These are phyloP conservation scores for Lasioglossum pauxillum DNA, from an alignment of 2,888 invertebrate species.

Conservation along the genomic window DNA sequence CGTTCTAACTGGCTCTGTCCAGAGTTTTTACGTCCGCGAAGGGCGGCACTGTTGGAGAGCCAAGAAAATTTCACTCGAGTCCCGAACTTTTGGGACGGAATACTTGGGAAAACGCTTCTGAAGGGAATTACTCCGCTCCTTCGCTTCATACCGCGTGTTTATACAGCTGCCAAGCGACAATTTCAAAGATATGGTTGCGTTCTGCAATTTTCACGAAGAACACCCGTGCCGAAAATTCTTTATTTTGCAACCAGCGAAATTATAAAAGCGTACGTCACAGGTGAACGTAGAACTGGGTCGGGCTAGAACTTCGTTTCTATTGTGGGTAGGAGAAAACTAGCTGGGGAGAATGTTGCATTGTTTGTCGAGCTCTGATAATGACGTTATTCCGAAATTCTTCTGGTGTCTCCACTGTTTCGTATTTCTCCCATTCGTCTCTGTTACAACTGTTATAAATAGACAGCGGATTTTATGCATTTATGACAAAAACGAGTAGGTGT, in stretches of 20 bases:
- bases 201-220: background rate
- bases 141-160: background rate
- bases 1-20: conserved; percentile 22
- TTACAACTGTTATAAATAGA: too few species aligned
- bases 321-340: background rate
- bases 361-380: background rate
- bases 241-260: background rate
- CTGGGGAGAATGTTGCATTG: background rate
- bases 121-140: background rate
- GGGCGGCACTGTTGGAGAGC: background rate
- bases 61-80: background rate
- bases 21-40: background rate
- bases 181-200: background rate
- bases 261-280: background rate
- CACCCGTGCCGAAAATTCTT: background rate
- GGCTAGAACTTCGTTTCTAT: background rate
- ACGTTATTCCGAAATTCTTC: too few species aligned
- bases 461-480: too few species aligned
- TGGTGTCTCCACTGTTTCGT: too few species aligned
- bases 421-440: too few species aligned
- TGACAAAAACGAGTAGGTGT: too few species aligned
- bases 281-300: background rate
- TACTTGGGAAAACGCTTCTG: background rate
- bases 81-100: background rate
- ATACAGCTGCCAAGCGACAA: background rate